A percentile compares a stretch with the other conserved stretches of the same genome.
Evolutionary conservation across 2,797 vertebrate species (phyloP).

Genomic region (Amazona finschi): DNA sequence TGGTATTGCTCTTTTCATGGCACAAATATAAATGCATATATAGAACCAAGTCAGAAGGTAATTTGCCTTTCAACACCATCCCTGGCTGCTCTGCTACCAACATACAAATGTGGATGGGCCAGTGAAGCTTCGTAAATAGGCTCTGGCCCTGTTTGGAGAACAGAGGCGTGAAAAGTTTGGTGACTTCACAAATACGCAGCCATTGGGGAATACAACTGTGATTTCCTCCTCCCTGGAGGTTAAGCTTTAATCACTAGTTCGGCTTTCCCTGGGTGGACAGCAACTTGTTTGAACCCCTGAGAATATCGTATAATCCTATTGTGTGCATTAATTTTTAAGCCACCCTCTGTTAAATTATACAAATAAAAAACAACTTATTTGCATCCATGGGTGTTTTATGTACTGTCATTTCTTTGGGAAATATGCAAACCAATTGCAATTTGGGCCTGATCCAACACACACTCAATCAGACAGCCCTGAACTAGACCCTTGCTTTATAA

Average conservation of each 20-base stretch:
- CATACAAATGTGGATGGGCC: not conserved
- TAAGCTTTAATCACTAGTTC: not conserved
- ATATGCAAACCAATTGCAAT: conserved; percentile 46
- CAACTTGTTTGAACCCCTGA: conserved; percentile 45
- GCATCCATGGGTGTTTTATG: conserved; percentile 44
- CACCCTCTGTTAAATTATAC: conserved; percentile 51
- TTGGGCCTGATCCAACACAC: conserved; percentile 7
- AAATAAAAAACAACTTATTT: conserved; percentile 23
- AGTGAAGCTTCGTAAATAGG: not conserved
- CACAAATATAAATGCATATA: not conserved
- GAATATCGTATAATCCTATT: conserved; percentile 63
- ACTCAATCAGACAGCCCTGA: not conserved
- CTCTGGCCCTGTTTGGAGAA: not conserved
- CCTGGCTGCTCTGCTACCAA: not conserved
- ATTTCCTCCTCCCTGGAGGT: conserved; percentile 42
- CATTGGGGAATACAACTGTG: not conserved
- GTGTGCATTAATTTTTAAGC: conserved; percentile 49
- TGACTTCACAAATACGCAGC: not conserved
- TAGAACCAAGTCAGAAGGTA: not conserved
- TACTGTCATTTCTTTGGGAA: conserved; percentile 40
- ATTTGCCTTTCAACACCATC: conserved; percentile 21
- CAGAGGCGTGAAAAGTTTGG: conserved; percentile 19
- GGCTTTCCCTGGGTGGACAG: conserved; percentile 11
- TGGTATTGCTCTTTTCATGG: not conserved
- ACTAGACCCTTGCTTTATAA: conserved; percentile 20